Evolutionary conservation across 2,888 invertebrate species (phyloP), one percentile per base, ranked within the genome.

Genomic region (Hipparchia sbordonii): DNA sequence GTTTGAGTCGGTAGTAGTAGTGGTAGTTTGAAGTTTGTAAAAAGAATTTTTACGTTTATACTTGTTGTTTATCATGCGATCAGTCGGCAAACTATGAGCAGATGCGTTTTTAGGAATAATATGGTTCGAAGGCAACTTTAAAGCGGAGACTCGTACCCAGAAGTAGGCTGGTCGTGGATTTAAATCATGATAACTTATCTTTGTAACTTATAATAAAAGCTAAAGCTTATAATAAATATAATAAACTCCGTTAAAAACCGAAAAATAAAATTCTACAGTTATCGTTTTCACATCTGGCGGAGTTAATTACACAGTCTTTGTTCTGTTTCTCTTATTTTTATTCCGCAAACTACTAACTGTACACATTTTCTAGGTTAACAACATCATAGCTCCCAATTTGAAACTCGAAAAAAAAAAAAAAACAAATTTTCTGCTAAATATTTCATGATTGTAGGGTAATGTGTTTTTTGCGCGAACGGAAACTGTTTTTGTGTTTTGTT

Each of bases 281-380:
- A 12, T 54, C 12, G 12, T 39, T 39, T 39, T 57, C 57, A 23
- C 59, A 33, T 59, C 8, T 39, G 4, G 3, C 6, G 9, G 60
- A 39, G 46, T 46, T 62, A 62, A 48, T 62, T 48, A 45, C 46
- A 46, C 62, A 46, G 62, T 62, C 48, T 62, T 48, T 62, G 74
- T 72, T 65, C 63, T 63, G 70, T 72, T 71, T 70, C 13, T 10
- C 66, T 67, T 52, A 52, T 3, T 63, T 71, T 73, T 69, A 63
- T 23, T 75, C 63, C 69, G 60, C 67, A 54, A 72, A 72, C 71
- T 57, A 66, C 62, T 74, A 72, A 77, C 76, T 75, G 76, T 76
- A 69, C 12, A 12, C 33, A 39, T 70, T 72, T 73, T 73, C 75
- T 72, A 71, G 70, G 73, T 76, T 77, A 75, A 74, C 63, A 73